Evolutionary conservation across 2,888 invertebrate genomes (phyloP).

Genomic region (Kuschelorhynchus macadamiae): DNA sequence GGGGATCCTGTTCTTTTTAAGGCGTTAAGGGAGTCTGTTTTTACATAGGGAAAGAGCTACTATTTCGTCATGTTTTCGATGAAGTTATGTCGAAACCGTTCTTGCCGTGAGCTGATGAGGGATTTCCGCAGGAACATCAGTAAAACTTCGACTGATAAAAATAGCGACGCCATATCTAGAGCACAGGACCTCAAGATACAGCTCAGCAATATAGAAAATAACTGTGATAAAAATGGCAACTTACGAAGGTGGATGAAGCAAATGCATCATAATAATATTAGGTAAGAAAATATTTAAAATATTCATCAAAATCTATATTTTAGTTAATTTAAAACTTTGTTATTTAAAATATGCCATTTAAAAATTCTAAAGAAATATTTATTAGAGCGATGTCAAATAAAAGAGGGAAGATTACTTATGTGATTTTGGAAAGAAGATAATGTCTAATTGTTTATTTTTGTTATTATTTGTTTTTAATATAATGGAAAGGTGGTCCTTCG

Average conservation of each 20-base stretch:
- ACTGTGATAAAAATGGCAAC: slow-evolving; percentile 38
- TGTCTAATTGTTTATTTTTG: too few species aligned
- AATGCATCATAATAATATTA: slow-evolving; percentile 65
- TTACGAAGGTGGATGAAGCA: slow-evolving; percentile 62
- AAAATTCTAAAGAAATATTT: too few species aligned
- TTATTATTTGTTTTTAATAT: too few species aligned
- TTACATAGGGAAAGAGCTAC: too few species aligned
- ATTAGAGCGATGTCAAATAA: too few species aligned
- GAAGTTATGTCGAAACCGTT: slow-evolving; percentile 53
- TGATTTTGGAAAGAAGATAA: too few species aligned
- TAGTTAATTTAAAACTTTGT: too few species aligned
- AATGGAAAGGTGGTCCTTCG: too few species aligned
- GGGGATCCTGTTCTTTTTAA: too few species aligned
- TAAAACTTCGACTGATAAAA: slow-evolving; percentile 74
- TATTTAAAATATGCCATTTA: too few species aligned
- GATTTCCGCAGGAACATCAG: slow-evolving; percentile 69
- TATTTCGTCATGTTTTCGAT: slow-evolving; percentile 40
- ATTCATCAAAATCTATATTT: too few species aligned
- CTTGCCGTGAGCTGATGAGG: slow-evolving; percentile 60
- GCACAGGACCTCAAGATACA: slow-evolving; percentile 60
- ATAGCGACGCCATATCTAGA: slow-evolving; percentile 74
- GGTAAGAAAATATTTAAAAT: slow-evolving; percentile 62
- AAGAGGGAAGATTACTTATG: too few species aligned
- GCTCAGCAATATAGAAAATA: slow-evolving; percentile 48
- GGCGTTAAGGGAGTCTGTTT: background rate